Evolutionary conservation across 1,140 invertebrate species (phyloP).

Genomic region (Trachymyrmex septentrionalis): DNA sequence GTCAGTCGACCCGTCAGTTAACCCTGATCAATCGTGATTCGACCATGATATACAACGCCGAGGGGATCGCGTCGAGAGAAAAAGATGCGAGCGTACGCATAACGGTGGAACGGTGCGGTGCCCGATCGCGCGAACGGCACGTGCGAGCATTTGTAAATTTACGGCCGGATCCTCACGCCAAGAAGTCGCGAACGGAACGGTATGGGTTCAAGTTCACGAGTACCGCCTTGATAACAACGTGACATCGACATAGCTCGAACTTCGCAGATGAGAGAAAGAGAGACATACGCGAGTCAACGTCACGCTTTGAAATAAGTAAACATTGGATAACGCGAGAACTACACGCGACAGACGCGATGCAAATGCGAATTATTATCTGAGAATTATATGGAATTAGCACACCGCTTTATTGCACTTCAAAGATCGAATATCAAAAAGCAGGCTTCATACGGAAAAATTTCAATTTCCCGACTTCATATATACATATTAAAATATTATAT

Average conservation of each 20-base stretch:
- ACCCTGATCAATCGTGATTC: constrained; percentile 10
- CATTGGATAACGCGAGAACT: background rate
- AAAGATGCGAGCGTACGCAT: background rate
- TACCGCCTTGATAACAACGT: constrained; percentile 25
- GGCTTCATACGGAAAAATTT: background rate
- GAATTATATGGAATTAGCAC: background rate
- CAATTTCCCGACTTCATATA: background rate
- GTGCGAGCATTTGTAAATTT: constrained; percentile 12
- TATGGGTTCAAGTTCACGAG: constrained; percentile 35
- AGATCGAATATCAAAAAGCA: background rate
- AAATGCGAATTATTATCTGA: background rate
- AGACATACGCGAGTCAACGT: background rate
- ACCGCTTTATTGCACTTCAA: background rate
- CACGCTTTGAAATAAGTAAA: background rate
- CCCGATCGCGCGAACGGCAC: background rate
- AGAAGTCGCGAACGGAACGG: background rate
- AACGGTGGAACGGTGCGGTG: background rate
- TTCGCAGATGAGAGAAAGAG: background rate
- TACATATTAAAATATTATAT: background rate
- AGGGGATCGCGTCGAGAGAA: background rate
- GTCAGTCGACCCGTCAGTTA: constrained; percentile 9
- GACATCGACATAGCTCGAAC: background rate
- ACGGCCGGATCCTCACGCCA: background rate
- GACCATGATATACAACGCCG: background rate
- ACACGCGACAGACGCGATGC: background rate